Evolutionary conservation across 1,140 invertebrate genomes (phyloP).

Genomic region (Trichonephila clavipes): DNA sequence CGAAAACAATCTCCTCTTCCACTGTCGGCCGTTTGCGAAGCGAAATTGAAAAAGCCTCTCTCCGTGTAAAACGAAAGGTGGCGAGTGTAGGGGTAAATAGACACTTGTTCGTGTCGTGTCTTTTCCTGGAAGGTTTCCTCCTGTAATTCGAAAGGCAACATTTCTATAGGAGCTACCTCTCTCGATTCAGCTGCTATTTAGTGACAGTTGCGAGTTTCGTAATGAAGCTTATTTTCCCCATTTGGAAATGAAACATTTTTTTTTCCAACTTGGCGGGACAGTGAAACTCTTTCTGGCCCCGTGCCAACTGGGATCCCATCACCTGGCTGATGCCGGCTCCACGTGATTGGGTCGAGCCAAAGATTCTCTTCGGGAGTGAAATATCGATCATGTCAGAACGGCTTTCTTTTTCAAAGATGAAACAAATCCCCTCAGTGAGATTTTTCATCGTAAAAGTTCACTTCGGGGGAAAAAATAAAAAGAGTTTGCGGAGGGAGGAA

Average conservation of each 20-base stretch:
- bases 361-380: slow-evolving; percentile 11
- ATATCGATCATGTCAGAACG: slow-evolving; percentile 56
- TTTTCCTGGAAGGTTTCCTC: background rate
- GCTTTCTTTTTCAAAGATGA: background rate
- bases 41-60: background rate
- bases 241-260: background rate
- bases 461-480: background rate
- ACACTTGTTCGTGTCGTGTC: background rate
- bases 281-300: slow-evolving; percentile 33
- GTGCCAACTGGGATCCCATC: slow-evolving; percentile 47
- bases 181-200: background rate
- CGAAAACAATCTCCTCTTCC: background rate
- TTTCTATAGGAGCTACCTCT: background rate
- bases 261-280: background rate
- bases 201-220: background rate
- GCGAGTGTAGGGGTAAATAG: slow-evolving; percentile 19
- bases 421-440: background rate
- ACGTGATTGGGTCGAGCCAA: slow-evolving; percentile 53
- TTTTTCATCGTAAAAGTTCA: background rate
- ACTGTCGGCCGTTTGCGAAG: background rate
- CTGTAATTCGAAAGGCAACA: slow-evolving; percentile 8
- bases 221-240: background rate
- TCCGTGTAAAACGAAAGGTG: background rate
- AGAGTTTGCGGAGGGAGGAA: background rate
- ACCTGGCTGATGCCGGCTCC: slow-evolving; percentile 56